Percentiles rank a stretch among this genome's conserved stretches.
phyloP scores from a whole-genome alignment of 2,797 vertebrate species.

The Enteromius mattozi region DNA sequence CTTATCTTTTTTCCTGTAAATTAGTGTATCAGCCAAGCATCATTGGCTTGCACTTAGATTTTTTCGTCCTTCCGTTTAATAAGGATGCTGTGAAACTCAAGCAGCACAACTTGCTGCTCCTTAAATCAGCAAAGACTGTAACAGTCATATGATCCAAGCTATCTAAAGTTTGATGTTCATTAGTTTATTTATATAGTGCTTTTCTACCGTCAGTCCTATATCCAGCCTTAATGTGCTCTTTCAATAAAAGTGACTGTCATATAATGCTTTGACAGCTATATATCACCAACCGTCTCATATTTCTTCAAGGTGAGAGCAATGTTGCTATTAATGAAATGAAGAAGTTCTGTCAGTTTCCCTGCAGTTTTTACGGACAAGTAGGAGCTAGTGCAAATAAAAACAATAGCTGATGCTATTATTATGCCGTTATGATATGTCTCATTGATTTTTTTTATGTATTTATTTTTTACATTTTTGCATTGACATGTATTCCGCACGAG shows the following conservation, averaged over 20 bases:
- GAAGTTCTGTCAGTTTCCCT: neutral
- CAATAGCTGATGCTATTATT: conserved; percentile 1
- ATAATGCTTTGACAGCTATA: conserved; percentile 33
- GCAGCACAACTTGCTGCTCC: neutral
- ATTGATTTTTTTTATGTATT: no score
- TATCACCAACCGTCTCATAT: neutral
- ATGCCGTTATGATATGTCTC: no score
- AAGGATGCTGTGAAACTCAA: neutral
- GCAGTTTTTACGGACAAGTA: conserved; percentile 19
- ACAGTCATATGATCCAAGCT: neutral
- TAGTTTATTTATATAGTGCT: conserved; percentile 8
- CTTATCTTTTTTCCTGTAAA: neutral
- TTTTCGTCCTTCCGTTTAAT: neutral
- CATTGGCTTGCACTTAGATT: neutral
- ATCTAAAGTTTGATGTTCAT: conserved; percentile 12
- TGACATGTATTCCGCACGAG: no score
- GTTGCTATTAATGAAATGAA: conserved; percentile 19
- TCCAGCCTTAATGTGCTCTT: conserved; percentile 22
- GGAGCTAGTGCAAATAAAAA: neutral
- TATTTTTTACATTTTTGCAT: no score
- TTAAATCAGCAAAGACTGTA: neutral
- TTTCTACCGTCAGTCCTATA: neutral
- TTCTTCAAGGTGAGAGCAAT: conserved; percentile 49
- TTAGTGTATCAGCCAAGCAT: neutral
- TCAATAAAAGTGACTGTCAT: conserved; percentile 39